Conservation (phyloP, 2,797 vertebrate genomes). For the Cyprinella venusta region DNA sequence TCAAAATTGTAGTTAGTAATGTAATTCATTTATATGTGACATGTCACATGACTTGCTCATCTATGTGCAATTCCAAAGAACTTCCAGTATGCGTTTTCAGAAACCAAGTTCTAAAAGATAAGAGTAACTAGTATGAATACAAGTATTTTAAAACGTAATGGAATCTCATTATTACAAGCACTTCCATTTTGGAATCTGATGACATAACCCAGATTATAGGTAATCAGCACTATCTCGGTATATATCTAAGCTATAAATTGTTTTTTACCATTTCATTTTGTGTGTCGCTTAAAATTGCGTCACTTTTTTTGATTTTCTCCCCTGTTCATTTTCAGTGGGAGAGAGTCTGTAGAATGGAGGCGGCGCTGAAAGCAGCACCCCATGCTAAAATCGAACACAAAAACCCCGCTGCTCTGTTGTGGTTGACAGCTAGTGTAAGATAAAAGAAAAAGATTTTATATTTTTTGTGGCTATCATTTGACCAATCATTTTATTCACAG, state of each 20-base stretch:
- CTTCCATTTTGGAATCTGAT: neutral
- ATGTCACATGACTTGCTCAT: too few relatives aligned
- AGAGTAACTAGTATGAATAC: neutral
- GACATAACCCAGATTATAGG: neutral
- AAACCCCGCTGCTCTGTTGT: constrained; percentile 13
- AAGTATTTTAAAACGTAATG: neutral
- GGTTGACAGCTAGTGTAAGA: constrained; percentile 7
- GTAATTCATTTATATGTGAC: neutral
- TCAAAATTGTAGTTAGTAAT: too few relatives aligned
- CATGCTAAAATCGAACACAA: constrained; percentile 1
- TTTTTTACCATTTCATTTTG: neutral
- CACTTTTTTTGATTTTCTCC: neutral
- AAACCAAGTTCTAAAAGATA: neutral
- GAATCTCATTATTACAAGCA: neutral
- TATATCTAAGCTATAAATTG: neutral
- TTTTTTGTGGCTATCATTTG: constrained; percentile 7
- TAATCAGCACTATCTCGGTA: neutral
- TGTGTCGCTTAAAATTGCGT: neutral
- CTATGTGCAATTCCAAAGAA: too few relatives aligned
- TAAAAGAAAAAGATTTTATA: constrained; percentile 16
- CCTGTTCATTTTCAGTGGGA: constrained; percentile 10
- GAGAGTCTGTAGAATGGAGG: neutral
- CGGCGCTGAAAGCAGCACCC: neutral
- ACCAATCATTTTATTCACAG: constrained; percentile 11
- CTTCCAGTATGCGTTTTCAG: too few relatives aligned